A percentile compares a stretch with the other conserved stretches of the same genome.
Evolutionary conservation across 2,888 invertebrate genomes (phyloP).

Genomic region (Buathra laborator): DNA sequence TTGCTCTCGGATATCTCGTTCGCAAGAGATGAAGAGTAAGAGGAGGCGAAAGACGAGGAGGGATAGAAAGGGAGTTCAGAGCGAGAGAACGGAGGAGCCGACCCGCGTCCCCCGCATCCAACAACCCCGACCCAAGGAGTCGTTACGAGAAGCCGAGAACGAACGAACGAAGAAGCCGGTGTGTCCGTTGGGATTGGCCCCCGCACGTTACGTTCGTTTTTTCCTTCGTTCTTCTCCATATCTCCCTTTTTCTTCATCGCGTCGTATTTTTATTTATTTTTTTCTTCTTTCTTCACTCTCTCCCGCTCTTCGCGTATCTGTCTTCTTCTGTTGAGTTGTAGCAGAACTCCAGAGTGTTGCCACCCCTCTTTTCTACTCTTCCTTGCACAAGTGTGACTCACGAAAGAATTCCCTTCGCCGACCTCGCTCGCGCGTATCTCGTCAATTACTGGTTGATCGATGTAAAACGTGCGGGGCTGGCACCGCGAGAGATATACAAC

Average conservation of each 20-base stretch:
- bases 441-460: slow-evolving; percentile 70
- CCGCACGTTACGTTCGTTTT: slow-evolving; percentile 46
- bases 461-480: slow-evolving; percentile 68
- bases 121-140: slow-evolving; percentile 40
- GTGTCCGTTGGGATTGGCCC: slow-evolving; percentile 58
- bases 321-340: slow-evolving; percentile 36
- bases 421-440: slow-evolving; percentile 68
- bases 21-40: slow-evolving; percentile 19
- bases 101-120: slow-evolving; percentile 29
- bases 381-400: slow-evolving; percentile 62
- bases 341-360: slow-evolving; percentile 52
- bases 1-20: slow-evolving; percentile 57
- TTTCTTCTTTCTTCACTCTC: slow-evolving; percentile 24
- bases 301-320: background rate
- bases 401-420: slow-evolving; percentile 68
- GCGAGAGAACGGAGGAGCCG: slow-evolving; percentile 28
- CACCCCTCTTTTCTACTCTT: slow-evolving; percentile 5
- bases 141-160: slow-evolving; percentile 43
- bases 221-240: slow-evolving; percentile 43
- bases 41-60: slow-evolving; percentile 27
- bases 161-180: slow-evolving; percentile 49
- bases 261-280: slow-evolving; percentile 38
- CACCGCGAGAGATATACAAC: slow-evolving; percentile 51
- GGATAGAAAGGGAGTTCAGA: background rate
- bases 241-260: slow-evolving; percentile 50